Base-by-base conservation (phyloP, 2,888 invertebrate species). In the Synanthedon formicaeformis region DNA sequence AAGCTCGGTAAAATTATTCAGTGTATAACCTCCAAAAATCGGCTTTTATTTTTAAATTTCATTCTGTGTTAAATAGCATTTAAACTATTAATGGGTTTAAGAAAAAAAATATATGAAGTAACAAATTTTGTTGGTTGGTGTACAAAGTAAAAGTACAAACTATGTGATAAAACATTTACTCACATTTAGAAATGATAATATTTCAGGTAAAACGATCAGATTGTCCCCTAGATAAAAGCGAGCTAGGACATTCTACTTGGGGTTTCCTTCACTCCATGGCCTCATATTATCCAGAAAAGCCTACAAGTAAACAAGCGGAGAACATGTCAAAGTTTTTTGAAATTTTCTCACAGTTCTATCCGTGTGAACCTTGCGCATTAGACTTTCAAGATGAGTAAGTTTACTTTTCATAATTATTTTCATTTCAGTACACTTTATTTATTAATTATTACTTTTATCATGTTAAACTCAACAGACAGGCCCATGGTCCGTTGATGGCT, bases 241-340 rank as follows among this genome's bases (percentile, higher is more conserved):
- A 92, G 58, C 76, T 95, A 49, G 95, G 95, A 23, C 89, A 90
- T 4, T 90, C 91, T 52, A 94, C 98, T 2, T 99, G 99, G 99
- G 92, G 94, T 5, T 91, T 99, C 62, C 88, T 99, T 2, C 99
- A 99, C 73, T 96, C 99, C 0, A 97, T 99, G 92, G 97, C 97
- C 3, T 96, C 97, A 0, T 95, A 96, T 75, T 99, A 93, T 81
- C 97, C 99, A 0, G 92, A 94, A 4, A 90, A 91, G 61, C 98
- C 99, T 0, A 90, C 91, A 0, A 78, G 79, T 5, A 78, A 89
- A 49, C 91, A 97, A 63, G 90, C 93, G 52, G 82, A 88, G 1
- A 92, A 96, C 60, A 95, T 98, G 92, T 89, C 87, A 50, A 88
- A 89, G 45, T 98, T 99, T 73, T 93, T 99, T 59, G 86, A 91